Evolutionary conservation across 2,888 invertebrate species (phyloP), one percentile per base, ranked within the genome.

Genomic region (Tipula confusa): DNA sequence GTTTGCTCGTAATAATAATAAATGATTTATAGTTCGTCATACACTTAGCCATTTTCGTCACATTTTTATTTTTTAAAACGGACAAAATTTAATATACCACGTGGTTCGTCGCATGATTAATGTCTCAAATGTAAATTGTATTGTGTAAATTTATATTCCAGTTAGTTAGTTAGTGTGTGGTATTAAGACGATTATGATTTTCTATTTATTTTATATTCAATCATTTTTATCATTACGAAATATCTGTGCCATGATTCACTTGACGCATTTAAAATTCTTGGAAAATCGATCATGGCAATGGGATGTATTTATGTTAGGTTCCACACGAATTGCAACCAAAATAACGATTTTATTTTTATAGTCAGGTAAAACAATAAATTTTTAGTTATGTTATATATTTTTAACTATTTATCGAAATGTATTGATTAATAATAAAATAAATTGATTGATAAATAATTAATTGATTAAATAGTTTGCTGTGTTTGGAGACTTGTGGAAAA

Each of bases 11-110:
- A 64, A 64, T 9, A 24, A 24, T 64, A 64, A 64, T 64, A 64
- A 64, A 64, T 64, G 64, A 18, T 64, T 64, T 64, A 64, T 64
- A 24, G 24, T 64, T 64, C 64, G 64, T 64, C 64, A 64, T 64
- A 24, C 2, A 64, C 24, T 64, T 11, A 9, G 64, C 64, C 24
- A 64, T 64, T 64, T n/a, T 24, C 64, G 64, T 64, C 64, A 64
- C 24, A 24, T 9, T 24, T 24, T 24, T 64, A 15, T 36, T 33
- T 3, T 6, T 24, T 24, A 64, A 24, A 24, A 64, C 64, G 64
- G 2, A 24, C 13, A 64, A 64, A 64, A 24, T 9, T 18, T 64
- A 24, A 24, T 3, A 24, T 9, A 64, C 64, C 64, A 64, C 64
- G 64, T 64, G 64, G 24, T 64, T 64, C 1, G 2, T n/a, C n/a